These are phyloP conservation scores for Acromyrmex heyeri DNA, from an alignment of 1,140 invertebrate species.

Conservation along the genomic window DNA sequence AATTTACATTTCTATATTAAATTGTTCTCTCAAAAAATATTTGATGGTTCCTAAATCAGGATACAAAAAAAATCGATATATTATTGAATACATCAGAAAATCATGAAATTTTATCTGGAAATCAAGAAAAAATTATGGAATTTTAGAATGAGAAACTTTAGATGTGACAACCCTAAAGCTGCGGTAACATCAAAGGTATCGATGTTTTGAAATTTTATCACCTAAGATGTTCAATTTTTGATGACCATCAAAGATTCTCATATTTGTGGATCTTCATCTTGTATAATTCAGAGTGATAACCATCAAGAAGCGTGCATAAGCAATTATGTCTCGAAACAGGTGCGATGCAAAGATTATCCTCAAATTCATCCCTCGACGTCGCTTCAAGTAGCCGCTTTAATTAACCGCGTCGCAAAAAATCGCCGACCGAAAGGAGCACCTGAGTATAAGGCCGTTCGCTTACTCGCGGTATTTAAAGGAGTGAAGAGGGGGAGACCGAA, in stretches of 20 bases:
- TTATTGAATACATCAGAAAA: no score
- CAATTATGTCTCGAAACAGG: conserved; percentile 3
- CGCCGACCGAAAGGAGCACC: conserved; percentile 50
- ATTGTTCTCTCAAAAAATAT: no score
- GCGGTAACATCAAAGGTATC: neutral
- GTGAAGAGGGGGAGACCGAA: conserved; percentile 35
- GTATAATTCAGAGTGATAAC: neutral
- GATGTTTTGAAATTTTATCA: neutral
- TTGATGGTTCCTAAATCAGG: no score
- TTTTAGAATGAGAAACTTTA: no score
- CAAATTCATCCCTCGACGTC: conserved; percentile 13
- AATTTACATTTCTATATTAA: no score
- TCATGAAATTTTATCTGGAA: no score
- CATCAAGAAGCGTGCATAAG: neutral
- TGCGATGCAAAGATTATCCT: neutral
- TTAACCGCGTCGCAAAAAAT: conserved; percentile 42
- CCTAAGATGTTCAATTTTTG: neutral
- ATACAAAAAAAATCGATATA: no score
- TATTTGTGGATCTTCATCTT: neutral
- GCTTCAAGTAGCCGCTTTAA: conserved; percentile 47
- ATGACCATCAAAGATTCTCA: neutral
- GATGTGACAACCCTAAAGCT: no score
- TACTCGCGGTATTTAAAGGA: conserved; percentile 42
- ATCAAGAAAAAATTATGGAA: no score
- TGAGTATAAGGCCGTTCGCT: conserved; percentile 26